These are phyloP conservation scores for Leucosticte australis DNA, from an alignment of 2,113 vertebrate genomes.

Conservation along the genomic window DNA sequence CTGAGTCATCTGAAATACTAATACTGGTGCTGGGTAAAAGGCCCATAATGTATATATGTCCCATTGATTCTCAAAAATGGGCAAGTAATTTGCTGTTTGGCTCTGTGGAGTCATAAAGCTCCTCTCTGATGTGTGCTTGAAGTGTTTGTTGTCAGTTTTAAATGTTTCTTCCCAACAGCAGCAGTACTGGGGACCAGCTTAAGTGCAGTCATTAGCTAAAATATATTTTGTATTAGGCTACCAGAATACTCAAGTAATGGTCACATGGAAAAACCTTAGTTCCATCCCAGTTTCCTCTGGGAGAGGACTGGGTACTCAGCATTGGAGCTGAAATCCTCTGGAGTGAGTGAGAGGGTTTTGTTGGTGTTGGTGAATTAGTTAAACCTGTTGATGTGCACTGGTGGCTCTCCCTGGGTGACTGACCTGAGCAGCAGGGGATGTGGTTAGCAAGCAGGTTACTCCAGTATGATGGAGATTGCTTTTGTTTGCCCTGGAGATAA, in stretches of 20 bases:
- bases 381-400: background rate
- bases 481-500: slow-evolving; percentile 21
- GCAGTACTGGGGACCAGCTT: background rate
- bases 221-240: background rate
- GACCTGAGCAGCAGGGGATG: background rate
- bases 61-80: background rate
- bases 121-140: background rate
- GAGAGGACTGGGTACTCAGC: background rate
- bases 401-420: background rate
- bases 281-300: background rate
- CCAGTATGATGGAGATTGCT: background rate
- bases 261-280: background rate
- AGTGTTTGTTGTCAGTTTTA: background rate
- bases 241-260: background rate
- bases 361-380: background rate
- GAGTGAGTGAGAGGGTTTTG: background rate
- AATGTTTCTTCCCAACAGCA: background rate
- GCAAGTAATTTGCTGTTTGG: background rate
- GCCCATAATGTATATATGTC: background rate
- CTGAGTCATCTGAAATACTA: slow-evolving; percentile 42
- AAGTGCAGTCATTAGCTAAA: background rate
- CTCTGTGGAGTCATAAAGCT: background rate
- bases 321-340: background rate
- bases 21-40: slow-evolving; percentile 18
- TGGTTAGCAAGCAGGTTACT: background rate